Conservation (phyloP, 2,888 invertebrate species). For the Conops quadrifasciatus region DNA sequence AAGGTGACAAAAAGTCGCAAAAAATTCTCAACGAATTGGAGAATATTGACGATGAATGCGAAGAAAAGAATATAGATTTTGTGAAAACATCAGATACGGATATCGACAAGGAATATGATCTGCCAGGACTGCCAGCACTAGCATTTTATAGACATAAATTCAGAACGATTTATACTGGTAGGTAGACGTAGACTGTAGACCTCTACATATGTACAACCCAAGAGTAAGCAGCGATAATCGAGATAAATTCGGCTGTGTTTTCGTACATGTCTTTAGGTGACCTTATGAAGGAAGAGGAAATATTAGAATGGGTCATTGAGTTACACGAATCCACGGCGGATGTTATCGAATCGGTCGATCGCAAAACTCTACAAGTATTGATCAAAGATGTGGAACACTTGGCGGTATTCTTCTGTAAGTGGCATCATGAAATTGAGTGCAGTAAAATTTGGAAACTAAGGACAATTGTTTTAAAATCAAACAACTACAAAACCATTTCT, state of each 20-base stretch:
- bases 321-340: constrained; percentile 85
- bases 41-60: constrained; percentile 92
- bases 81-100: constrained; percentile 91
- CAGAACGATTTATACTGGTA: constrained; percentile 82
- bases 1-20: constrained; percentile 88
- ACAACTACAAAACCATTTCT: no score
- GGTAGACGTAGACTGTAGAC: constrained; percentile 25
- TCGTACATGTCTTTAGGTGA: constrained; percentile 68
- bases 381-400: constrained; percentile 91
- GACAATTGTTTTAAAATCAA: no score
- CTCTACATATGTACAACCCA: not conserved
- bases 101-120: constrained; percentile 86
- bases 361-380: constrained; percentile 87
- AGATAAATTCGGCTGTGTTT: not conserved
- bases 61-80: constrained; percentile 89
- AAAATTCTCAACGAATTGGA: constrained; percentile 89
- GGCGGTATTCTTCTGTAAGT: constrained; percentile 91
- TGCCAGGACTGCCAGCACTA: constrained; percentile 81
- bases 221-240: not conserved
- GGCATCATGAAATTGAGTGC: not conserved
- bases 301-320: constrained; percentile 88
- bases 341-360: constrained; percentile 89
- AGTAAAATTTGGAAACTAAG: no score
- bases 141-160: constrained; percentile 90
- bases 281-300: constrained; percentile 89